Evolutionary conservation across 2,113 vertebrate genomes (phyloP), one percentile per base, ranked within the genome.

Genomic region (Pholis gunnellus): DNA sequence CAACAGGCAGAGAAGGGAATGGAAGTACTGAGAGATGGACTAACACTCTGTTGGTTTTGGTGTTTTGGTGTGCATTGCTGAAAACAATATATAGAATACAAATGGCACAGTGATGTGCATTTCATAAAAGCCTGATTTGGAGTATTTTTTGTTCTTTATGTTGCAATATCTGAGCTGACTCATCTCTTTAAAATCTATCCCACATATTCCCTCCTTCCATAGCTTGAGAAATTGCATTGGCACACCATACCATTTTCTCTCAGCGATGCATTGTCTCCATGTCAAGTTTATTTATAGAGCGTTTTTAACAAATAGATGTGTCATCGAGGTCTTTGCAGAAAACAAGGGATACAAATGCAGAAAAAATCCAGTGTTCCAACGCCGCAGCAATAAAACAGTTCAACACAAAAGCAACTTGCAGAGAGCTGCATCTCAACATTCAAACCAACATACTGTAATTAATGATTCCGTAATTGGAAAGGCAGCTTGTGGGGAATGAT

Each of bases 321-420:
- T 38, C 25, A n/a, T 44, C 8, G 57, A 80, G 69, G 67, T 71
- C 4, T 76, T 56, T 81, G 52, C n/a, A 50, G 54, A 69, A 78
- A 83, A 50, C 27, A 66, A 22, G 25, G 18, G 40, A 25, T 22
- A 83, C 20, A 56, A 72, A 63, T 42, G 1, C n/a, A 61, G 66
- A 71, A 54, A 7, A 64, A 50, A 80, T 34, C 20, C 18, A 80
- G 36, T 25, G 15, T 10, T 27, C 5, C 57, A 13, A 44, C 75
- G 60, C 7, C 40, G 31, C 7, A 40, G n/a, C n/a, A 48, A 79
- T 46, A 52, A 52, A 40, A 61, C 17, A 42, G n/a, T 10, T 31
- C 1, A n/a, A 36, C 42, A 54, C 1, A 50, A 36, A 72, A 72
- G 10, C 59, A 56, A 31, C 18, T 11, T 20, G 8, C 1, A 25